A percentile compares a stretch with the other conserved stretches of the same genome.
Conservation (phyloP, 2,888 invertebrate genomes). For the Tetheella fluctuosa region DNA sequence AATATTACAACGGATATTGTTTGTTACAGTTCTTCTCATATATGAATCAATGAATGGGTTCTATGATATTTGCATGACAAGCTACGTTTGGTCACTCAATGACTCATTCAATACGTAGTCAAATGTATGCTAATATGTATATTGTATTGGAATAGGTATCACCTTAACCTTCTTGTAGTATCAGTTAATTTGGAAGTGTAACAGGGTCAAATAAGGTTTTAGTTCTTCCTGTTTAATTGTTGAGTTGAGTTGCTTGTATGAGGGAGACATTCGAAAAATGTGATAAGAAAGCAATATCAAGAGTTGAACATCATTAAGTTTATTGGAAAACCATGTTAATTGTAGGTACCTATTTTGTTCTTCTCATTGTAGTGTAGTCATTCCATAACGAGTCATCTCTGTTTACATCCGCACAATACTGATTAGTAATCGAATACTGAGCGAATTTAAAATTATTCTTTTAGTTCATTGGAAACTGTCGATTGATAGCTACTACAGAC, state of each 20-base stretch:
- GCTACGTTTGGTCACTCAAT: slow-evolving; percentile 30
- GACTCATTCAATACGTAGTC: slow-evolving; percentile 32
- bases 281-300: not conserved
- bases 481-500: not conserved
- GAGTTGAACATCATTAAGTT: not conserved
- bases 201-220: not conserved
- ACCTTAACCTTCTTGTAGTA: not conserved
- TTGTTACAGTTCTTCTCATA: slow-evolving; percentile 23
- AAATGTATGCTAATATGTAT: slow-evolving; percentile 11
- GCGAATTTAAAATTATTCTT: not conserved
- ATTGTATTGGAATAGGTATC: not conserved
- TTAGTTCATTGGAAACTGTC: slow-evolving; percentile 8
- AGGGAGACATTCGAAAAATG: not conserved
- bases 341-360: not conserved
- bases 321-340: not conserved
- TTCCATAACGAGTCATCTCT: slow-evolving; percentile 20
- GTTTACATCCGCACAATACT: slow-evolving; percentile 20
- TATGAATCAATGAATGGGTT: slow-evolving; percentile 49
- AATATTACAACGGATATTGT: slow-evolving; percentile 40
- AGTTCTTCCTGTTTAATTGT: not conserved
- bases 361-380: slow-evolving; percentile 8
- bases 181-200: not conserved
- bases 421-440: slow-evolving; percentile 10
- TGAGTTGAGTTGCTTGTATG: not conserved
- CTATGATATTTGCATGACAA: slow-evolving; percentile 41